Evolutionary conservation across 2,113 vertebrate genomes (phyloP).

Genomic region (Hylia prasina): DNA sequence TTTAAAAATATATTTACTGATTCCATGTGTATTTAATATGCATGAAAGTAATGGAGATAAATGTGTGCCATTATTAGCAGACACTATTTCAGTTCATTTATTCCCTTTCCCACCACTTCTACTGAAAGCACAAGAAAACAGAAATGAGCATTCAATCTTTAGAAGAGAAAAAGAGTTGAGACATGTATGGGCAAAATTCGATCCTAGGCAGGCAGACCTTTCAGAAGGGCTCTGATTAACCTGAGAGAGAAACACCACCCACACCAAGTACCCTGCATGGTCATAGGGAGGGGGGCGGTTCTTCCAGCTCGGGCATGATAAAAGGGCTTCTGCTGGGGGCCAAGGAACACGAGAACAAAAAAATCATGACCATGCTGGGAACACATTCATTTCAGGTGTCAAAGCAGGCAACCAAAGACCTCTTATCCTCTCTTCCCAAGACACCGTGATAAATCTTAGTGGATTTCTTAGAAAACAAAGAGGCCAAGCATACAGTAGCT

Average conservation of each 20-base stretch:
- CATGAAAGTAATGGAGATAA: background rate
- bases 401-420: background rate
- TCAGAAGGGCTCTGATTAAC: background rate
- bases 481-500: background rate
- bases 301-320: fast-evolving
- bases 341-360: background rate
- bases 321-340: background rate
- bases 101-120: background rate
- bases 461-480: background rate
- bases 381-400: background rate
- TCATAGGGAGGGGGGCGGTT: fast-evolving
- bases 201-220: background rate
- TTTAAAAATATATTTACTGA: background rate
- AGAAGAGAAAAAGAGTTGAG: background rate
- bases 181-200: background rate
- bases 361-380: background rate
- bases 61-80: background rate
- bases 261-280: background rate
- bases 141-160: background rate
- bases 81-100: background rate
- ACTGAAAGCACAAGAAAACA: background rate
- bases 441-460: background rate
- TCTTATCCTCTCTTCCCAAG: background rate
- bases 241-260: background rate
- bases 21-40: background rate